These are phyloP conservation scores for Allacma fusca DNA, from an alignment of 2,888 invertebrate genomes.

Conservation along the genomic window DNA sequence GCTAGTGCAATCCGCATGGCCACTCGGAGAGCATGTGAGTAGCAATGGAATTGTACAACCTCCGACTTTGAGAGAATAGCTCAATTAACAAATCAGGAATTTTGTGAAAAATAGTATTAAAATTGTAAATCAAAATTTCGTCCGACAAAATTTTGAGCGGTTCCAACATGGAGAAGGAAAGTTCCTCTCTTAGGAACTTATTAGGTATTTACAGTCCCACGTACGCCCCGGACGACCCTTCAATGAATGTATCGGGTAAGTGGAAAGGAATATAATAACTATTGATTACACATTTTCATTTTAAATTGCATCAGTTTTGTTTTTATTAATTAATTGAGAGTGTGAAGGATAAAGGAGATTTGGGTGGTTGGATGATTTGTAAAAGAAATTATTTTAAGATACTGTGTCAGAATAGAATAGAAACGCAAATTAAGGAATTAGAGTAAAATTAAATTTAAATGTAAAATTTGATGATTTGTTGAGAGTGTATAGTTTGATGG, in stretches of 20 bases:
- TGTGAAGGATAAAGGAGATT: too few relatives aligned
- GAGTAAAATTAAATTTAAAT: too few relatives aligned
- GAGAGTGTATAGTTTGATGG: too few relatives aligned
- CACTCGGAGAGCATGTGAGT: not conserved
- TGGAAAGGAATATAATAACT: not conserved
- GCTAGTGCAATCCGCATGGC: not conserved
- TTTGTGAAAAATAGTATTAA: not conserved
- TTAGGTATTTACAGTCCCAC: slow-evolving; percentile 57
- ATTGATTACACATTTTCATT: not conserved
- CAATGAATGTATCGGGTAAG: slow-evolving; percentile 62
- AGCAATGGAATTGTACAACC: slow-evolving; percentile 14
- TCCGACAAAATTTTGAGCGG: not conserved
- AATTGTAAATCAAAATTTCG: not conserved
- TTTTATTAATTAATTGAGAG: too few relatives aligned
- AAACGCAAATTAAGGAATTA: too few relatives aligned
- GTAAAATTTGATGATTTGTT: too few relatives aligned
- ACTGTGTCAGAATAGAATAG: too few relatives aligned
- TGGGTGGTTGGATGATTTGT: too few relatives aligned
- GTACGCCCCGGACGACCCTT: slow-evolving; percentile 61
- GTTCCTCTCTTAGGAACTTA: slow-evolving; percentile 56
- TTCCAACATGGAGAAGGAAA: slow-evolving; percentile 58
- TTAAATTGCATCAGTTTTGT: not conserved
- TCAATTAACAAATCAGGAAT: not conserved
- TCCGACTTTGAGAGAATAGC: not conserved
- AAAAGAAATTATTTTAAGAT: too few relatives aligned